Conservation (phyloP, 2,113 vertebrate genomes). For the Microtus pennsylvanicus region DNA sequence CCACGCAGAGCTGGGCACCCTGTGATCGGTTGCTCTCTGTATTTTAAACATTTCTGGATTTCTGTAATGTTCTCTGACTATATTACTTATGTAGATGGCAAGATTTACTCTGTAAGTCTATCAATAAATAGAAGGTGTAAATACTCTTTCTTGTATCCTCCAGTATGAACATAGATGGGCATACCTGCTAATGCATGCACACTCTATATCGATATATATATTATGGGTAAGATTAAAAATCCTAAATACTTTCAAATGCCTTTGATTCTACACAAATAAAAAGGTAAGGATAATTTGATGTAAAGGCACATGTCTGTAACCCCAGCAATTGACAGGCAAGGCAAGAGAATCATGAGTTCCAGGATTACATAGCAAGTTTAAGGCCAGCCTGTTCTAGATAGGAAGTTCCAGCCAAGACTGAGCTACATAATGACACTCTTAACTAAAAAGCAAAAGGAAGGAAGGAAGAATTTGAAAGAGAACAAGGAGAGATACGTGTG, state of each 20-base stretch:
- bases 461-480: not conserved
- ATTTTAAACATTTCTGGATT: not conserved
- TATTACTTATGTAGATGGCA: constrained; percentile 43
- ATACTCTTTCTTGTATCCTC: not conserved
- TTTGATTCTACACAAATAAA: constrained; percentile 32
- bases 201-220: not conserved
- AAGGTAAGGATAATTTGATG: not conserved
- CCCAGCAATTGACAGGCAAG: not conserved
- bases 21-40: not conserved
- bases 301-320: not conserved
- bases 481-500: not conserved
- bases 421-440: not conserved
- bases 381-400: not conserved
- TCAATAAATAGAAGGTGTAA: constrained; percentile 22
- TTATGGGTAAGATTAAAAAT: constrained; percentile 3
- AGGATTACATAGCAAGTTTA: not conserved
- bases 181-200: not conserved
- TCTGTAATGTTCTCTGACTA: not conserved
- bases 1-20: not conserved
- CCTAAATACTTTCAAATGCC: constrained; percentile 8
- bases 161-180: not conserved
- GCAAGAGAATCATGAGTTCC: not conserved
- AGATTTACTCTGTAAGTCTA: constrained; percentile 25
- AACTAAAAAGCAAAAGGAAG: not conserved
- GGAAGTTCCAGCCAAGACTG: not conserved